Evolutionary conservation across 2,888 invertebrate genomes (phyloP), one percentile per base, ranked within the genome.

Genomic region (Tenthredo amoena): DNA sequence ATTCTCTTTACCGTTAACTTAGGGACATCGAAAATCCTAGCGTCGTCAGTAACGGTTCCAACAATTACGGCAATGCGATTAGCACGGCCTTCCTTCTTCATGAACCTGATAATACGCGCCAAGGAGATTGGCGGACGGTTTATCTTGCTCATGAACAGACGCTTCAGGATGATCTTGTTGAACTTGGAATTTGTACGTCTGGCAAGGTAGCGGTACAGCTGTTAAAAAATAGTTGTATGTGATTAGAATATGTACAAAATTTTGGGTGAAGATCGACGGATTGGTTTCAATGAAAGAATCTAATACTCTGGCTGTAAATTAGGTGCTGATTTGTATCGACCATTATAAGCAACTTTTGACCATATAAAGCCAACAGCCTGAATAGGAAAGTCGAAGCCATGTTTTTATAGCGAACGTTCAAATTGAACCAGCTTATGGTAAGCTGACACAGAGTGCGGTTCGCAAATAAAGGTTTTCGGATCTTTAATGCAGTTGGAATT

Each of bases 201-300:
- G 86, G 99, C 99, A 95, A 99, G 95, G 94, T 98, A 99, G 91
- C 99, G 97, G 96, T 99, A 99, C 88, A 99, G 95, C 99, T 98
- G 90, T 85, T 94, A n/a, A 62, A 37, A 62, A 31, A 40, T 21
- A 1, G 21, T 15, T 21, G 37, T 72, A 55, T 62, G 15, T 12
- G 18, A 62, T 55, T 18, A 12, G 18, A 40, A 74, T 74, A 47
- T 21, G 26, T 5, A 15, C 18, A 34, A 15, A 34, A 68, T 68
- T 34, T 34, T 1, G 18, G 7, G 34, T 34, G 4, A 18, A 7
- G 26, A 84, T 40, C 18, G 65, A 68, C 31, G 15, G 18, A 15
- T 55, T 40, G 65, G 26, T 34, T 31, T 34, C 4, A 34, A 26
- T 31, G 2, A 26, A 79, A 5, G 3, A 55, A n/a, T 79, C 21